These are phyloP conservation scores for Protodeltote pygarga DNA, from an alignment of 2,888 invertebrate species.

Conservation along the genomic window DNA sequence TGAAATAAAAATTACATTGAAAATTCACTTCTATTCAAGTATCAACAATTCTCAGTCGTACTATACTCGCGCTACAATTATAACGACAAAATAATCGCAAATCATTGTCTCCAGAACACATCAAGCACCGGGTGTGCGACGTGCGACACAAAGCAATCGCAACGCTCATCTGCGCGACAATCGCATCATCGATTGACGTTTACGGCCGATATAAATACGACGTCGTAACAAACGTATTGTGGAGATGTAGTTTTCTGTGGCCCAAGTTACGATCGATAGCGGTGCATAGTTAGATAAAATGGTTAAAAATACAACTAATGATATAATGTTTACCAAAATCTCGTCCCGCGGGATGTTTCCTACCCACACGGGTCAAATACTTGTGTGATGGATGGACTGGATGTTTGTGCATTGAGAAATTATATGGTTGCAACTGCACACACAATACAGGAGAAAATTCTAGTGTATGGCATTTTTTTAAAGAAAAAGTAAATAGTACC, in stretches of 20 bases:
- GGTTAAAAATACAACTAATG: too few species aligned
- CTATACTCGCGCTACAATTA: slow-evolving; percentile 12
- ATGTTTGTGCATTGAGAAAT: too few species aligned
- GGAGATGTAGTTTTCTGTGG: slow-evolving; percentile 23
- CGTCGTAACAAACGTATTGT: slow-evolving; percentile 63
- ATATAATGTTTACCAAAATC: too few species aligned
- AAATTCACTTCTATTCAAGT: slow-evolving; percentile 19
- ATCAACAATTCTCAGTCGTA: slow-evolving; percentile 20
- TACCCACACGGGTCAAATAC: too few species aligned
- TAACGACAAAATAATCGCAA: slow-evolving; percentile 37
- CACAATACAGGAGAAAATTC: too few species aligned
- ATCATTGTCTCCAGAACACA: slow-evolving; percentile 14
- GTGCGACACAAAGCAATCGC: slow-evolving; percentile 26
- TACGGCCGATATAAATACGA: slow-evolving; percentile 70
- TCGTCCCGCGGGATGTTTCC: too few species aligned
- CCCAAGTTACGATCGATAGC: slow-evolving; percentile 3
- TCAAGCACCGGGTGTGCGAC: slow-evolving; percentile 5
- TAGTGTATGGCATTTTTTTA: too few species aligned
- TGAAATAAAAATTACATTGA: slow-evolving; percentile 10
- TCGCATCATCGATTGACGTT: slow-evolving; percentile 66
- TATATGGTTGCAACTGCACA: too few species aligned
- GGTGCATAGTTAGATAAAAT: neutral
- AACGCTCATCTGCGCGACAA: slow-evolving; percentile 42
- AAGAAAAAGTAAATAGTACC: too few species aligned
- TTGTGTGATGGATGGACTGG: too few species aligned